These are phyloP conservation scores for Siniperca undulata DNA, from an alignment of 2,797 vertebrate genomes.

Conservation along the genomic window DNA sequence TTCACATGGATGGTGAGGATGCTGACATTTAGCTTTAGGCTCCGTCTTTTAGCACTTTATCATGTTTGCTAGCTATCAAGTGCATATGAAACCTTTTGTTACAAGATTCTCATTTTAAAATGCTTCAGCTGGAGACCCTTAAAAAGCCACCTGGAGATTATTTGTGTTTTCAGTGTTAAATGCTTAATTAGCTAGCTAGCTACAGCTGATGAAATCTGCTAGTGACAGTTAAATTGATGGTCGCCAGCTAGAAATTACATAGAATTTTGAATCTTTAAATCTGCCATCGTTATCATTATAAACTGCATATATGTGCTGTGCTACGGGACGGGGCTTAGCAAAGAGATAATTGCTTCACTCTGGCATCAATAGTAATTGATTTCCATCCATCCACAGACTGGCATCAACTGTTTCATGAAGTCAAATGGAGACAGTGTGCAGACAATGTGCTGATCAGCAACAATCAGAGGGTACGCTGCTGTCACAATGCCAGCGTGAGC, in stretches of 20 bases:
- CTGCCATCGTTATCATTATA: not conserved
- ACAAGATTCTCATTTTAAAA: not conserved
- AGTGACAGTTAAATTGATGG: not conserved
- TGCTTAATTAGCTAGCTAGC: not conserved
- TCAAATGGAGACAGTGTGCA: slow-evolving; percentile 11
- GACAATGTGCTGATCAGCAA: slow-evolving; percentile 54
- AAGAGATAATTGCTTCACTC: slow-evolving; percentile 3
- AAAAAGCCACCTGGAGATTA: not conserved
- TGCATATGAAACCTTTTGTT: not conserved
- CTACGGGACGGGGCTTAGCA: not conserved
- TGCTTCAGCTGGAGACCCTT: not conserved
- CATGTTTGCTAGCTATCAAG: not conserved
- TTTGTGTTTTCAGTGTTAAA: not conserved
- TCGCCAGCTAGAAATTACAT: not conserved
- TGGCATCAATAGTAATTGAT: slow-evolving; percentile 13
- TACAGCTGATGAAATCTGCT: not conserved
- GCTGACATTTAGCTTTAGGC: not conserved
- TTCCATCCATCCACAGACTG: not conserved
- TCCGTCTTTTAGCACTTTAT: not conserved
- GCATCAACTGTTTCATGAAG: slow-evolving; percentile 9
- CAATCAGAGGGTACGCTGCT: slow-evolving; percentile 23
- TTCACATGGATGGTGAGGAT: too few relatives aligned
- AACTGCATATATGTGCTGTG: not conserved
- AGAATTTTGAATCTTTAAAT: not conserved
- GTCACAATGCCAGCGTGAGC: slow-evolving; percentile 34